These are phyloP conservation scores for Micoletzkya japonica DNA, from an alignment of 2,888 invertebrate genomes.

Conservation along the genomic window DNA sequence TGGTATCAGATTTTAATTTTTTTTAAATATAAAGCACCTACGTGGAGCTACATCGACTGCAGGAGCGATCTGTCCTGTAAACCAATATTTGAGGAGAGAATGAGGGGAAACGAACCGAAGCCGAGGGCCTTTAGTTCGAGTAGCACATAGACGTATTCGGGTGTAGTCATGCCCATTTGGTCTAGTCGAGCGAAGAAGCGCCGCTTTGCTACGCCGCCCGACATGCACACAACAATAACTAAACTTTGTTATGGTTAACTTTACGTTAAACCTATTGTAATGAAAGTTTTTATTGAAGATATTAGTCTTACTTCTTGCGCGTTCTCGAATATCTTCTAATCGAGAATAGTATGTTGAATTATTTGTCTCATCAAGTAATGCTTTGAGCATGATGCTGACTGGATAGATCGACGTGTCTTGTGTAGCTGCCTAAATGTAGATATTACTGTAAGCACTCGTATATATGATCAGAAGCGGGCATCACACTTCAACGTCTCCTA, in stretches of 20 bases:
- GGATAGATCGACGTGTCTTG: background rate
- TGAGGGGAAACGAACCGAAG: no score
- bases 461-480: background rate
- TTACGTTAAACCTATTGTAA: no score
- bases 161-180: constrained; percentile 41
- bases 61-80: no score
- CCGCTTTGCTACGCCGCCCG: background rate
- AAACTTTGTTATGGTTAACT: no score
- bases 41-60: no score
- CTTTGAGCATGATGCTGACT: background rate
- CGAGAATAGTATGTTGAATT: constrained; percentile 7
- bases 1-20: no score
- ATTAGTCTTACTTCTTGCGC: constrained; percentile 28
- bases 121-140: constrained; percentile 44
- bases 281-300: no score
- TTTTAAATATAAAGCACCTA: no score
- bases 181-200: constrained; percentile 15
- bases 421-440: background rate
- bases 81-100: no score
- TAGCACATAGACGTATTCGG: constrained; percentile 56
- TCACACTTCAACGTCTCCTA: background rate
- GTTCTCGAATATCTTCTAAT: background rate
- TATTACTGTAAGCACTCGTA: no score
- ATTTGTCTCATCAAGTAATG: constrained; percentile 1
- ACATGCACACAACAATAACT: constrained; percentile 21